A percentile compares a stretch with the other conserved stretches of the same genome.
Conservation (phyloP, 2,113 vertebrate genomes). For the Cricetomys ansorgei region DNA sequence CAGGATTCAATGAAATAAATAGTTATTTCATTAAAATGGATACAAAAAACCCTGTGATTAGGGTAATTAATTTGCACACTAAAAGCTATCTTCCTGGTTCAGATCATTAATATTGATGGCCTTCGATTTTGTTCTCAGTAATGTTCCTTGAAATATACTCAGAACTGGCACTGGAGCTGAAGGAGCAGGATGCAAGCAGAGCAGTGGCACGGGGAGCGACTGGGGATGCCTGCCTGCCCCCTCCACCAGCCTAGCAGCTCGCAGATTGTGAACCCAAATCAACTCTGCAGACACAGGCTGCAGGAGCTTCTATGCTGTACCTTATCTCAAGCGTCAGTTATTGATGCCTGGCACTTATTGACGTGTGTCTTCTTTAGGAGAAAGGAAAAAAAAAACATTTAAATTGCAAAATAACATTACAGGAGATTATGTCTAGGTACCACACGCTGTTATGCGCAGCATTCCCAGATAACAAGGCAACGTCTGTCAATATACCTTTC, state of each 20-base stretch:
- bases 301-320: slow-evolving; percentile 38
- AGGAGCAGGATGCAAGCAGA: slow-evolving; percentile 70
- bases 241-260: slow-evolving; percentile 63
- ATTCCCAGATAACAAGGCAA: slow-evolving; percentile 81
- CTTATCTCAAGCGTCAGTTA: slow-evolving; percentile 73
- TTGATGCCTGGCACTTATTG: slow-evolving; percentile 77
- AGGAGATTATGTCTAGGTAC: slow-evolving; percentile 81
- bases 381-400: slow-evolving; percentile 70
- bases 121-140: slow-evolving; percentile 89
- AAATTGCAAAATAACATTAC: slow-evolving; percentile 84
- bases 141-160: slow-evolving; percentile 88
- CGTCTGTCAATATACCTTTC: slow-evolving; percentile 84
- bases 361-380: slow-evolving; percentile 74
- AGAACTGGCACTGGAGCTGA: slow-evolving; percentile 81
- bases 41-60: slow-evolving; percentile 91
- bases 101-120: slow-evolving; percentile 92
- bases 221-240: slow-evolving; percentile 68
- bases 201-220: slow-evolving; percentile 73
- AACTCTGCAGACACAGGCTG: slow-evolving; percentile 70
- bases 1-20: slow-evolving; percentile 90
- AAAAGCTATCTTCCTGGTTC: slow-evolving; percentile 90
- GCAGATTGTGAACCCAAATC: slow-evolving; percentile 73
- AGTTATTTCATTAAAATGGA: slow-evolving; percentile 92
- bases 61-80: slow-evolving; percentile 92
- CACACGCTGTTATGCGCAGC: slow-evolving; percentile 74